phyloP scores from a whole-genome alignment of 2,113 vertebrate genomes.

The Cranoglanis bouderius region DNA sequence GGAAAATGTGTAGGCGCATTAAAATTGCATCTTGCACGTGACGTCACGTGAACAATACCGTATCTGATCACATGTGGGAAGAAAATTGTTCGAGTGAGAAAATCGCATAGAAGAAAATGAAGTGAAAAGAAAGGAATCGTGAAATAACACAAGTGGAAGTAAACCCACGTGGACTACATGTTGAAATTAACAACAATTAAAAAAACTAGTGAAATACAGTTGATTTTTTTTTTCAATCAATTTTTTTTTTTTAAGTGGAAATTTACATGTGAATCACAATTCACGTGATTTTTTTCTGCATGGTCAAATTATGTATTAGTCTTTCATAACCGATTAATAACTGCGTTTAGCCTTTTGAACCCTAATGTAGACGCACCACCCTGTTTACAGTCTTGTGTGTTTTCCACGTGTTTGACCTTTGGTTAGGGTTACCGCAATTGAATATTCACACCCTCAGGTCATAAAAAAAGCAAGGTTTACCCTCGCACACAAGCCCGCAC shows the following conservation, averaged over 20 bases:
- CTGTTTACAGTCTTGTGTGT: not conserved
- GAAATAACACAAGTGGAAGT: not conserved
- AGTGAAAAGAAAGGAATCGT: too few species aligned
- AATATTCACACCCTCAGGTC: conserved; percentile 1
- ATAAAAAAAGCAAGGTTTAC: conserved; percentile 9
- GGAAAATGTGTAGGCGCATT: too few species aligned
- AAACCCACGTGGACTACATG: too few species aligned
- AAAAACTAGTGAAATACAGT: not conserved
- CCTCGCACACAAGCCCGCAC: conserved; percentile 1
- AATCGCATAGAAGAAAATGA: too few species aligned
- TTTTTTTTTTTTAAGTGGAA: too few species aligned
- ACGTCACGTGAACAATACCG: too few species aligned
- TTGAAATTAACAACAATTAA: too few species aligned
- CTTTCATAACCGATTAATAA: not conserved
- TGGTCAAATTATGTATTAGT: not conserved
- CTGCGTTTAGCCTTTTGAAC: not conserved
- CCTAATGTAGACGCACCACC: not conserved
- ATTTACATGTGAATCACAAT: too few species aligned
- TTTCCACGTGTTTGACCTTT: conserved; percentile 7
- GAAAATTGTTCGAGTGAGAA: too few species aligned
- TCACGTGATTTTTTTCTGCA: not conserved
- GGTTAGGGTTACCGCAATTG: not conserved
- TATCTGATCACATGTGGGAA: too few species aligned
- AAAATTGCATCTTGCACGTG: too few species aligned
- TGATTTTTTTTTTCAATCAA: not conserved